Conservation (phyloP, 2,113 vertebrate species). For the Poeciliopsis occidentalis region DNA sequence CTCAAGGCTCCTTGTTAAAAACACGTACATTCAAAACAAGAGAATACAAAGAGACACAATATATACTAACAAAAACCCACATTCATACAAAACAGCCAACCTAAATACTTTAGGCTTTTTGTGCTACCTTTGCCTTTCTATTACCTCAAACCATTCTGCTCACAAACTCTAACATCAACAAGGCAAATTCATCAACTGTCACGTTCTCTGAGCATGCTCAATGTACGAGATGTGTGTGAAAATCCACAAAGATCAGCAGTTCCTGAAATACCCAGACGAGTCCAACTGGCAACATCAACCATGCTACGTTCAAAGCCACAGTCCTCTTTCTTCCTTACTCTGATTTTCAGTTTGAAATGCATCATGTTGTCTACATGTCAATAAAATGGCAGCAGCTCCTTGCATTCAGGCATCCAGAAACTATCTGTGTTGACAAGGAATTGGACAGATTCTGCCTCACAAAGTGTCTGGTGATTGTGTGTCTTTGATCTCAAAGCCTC, state of each 20-base stretch:
- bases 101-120: background rate
- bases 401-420: background rate
- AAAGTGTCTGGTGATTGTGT: background rate
- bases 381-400: background rate
- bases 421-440: background rate
- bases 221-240: background rate
- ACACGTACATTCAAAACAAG: too few species aligned
- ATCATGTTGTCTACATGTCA: background rate
- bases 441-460: background rate
- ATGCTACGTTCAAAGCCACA: background rate
- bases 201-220: background rate
- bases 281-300: background rate
- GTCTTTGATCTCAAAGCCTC: slow-evolving; percentile 1
- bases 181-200: background rate
- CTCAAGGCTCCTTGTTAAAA: too few species aligned
- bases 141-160: background rate
- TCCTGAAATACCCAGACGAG: background rate
- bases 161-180: background rate
- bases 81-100: background rate
- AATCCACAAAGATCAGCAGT: background rate
- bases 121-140: too few species aligned
- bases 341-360: too few species aligned
- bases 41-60: too few species aligned
- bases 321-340: background rate
- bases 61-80: too few species aligned